phyloP scores from a whole-genome alignment of 2,888 invertebrate genomes.

The Thecocarcelia acutangulata region DNA sequence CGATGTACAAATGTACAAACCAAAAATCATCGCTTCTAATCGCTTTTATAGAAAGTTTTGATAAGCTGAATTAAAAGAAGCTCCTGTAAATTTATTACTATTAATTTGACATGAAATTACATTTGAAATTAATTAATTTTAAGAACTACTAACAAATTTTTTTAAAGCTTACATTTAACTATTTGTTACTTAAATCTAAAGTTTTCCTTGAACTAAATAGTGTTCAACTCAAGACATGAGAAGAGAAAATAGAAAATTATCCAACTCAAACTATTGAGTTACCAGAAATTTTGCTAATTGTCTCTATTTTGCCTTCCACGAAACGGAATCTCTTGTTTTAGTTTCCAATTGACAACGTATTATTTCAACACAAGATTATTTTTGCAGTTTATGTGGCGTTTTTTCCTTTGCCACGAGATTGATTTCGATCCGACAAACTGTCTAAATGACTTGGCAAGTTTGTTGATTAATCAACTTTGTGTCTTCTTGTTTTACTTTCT shows the following conservation, averaged over 20 bases:
- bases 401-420: conserved; percentile 15
- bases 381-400: not conserved
- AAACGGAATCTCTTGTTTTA: conserved; percentile 7
- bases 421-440: conserved; percentile 36
- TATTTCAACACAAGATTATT: conserved; percentile 35
- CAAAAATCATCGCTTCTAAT: too few species aligned
- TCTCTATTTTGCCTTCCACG: not conserved
- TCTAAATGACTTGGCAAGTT: conserved; percentile 40
- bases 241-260: not conserved
- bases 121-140: too few species aligned
- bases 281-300: conserved; percentile 26
- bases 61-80: too few species aligned
- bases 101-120: too few species aligned
- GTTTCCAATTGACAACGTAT: conserved; percentile 46
- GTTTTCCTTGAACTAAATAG: too few species aligned
- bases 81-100: too few species aligned
- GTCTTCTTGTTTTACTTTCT: not conserved
- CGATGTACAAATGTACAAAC: too few species aligned
- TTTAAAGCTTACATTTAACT: too few species aligned
- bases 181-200: too few species aligned
- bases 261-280: not conserved
- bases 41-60: too few species aligned
- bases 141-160: too few species aligned
- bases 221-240: too few species aligned
- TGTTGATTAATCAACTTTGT: conserved; percentile 46